A percentile compares a stretch with the other conserved stretches of the same genome.
These are phyloP conservation scores for mouse (Mus musculus) DNA, from an alignment of 2,113 vertebrate genomes.

Conservation along the genomic window DNA sequence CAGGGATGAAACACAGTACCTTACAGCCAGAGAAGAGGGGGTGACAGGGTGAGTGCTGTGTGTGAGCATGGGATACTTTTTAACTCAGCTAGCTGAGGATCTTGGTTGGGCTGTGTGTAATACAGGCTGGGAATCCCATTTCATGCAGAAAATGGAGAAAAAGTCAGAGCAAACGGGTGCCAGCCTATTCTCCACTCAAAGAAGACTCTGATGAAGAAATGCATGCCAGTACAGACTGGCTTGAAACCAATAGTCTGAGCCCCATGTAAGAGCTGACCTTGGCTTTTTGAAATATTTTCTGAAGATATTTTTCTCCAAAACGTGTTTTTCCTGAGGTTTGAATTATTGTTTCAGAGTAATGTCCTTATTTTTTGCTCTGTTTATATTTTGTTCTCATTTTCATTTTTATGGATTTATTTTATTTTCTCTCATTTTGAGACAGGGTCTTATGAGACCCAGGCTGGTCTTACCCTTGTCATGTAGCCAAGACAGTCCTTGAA, in stretches of 20 bases:
- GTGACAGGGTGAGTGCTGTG: too few relatives aligned
- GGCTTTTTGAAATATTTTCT: neutral
- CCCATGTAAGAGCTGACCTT: neutral
- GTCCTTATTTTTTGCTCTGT: neutral
- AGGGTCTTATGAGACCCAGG: neutral
- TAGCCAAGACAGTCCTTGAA: neutral
- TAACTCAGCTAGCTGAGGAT: neutral
- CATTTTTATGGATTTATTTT: neutral
- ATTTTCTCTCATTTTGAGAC: neutral
- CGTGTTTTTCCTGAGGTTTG: neutral
- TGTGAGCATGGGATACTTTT: fast-evolving
- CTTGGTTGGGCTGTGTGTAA: neutral
- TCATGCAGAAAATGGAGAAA: neutral
- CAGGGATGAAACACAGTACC: neutral
- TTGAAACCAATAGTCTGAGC: neutral
- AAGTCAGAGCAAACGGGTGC: neutral
- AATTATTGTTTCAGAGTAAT: neutral
- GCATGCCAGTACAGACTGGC: neutral
- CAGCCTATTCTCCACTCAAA: neutral
- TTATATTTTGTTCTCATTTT: neutral
- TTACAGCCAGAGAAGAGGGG: neutral
- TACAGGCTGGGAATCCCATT: neutral
- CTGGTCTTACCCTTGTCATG: neutral
- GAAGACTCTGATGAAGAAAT: neutral
- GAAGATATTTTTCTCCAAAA: neutral